These are phyloP conservation scores for Paramormyrops kingsleyae DNA, from an alignment of 2,113 vertebrate genomes.

Conservation along the genomic window DNA sequence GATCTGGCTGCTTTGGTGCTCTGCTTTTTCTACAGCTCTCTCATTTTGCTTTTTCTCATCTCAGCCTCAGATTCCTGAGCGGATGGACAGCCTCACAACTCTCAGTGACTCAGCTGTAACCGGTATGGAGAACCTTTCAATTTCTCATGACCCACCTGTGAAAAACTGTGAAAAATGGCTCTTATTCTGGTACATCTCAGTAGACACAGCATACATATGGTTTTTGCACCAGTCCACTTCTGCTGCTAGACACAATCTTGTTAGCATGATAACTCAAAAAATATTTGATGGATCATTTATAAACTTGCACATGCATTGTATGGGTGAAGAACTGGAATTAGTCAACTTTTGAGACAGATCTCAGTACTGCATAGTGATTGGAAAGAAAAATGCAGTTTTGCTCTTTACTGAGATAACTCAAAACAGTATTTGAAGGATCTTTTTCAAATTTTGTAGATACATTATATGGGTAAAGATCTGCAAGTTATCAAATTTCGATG, in stretches of 20 bases:
- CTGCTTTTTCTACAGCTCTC: neutral
- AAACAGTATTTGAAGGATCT: too few species aligned
- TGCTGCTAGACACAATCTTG: neutral
- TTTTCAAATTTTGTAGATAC: too few species aligned
- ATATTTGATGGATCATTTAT: neutral
- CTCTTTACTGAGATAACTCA: too few species aligned
- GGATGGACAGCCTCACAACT: conserved; percentile 65
- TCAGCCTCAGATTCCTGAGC: conserved; percentile 69
- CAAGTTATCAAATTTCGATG: too few species aligned
- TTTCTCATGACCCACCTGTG: neutral
- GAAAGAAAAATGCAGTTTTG: too few species aligned
- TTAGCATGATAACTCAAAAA: neutral
- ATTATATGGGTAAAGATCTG: too few species aligned
- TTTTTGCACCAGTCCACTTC: neutral
- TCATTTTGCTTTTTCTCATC: neutral
- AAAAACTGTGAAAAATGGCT: neutral
- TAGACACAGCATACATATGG: neutral
- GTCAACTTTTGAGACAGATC: neutral
- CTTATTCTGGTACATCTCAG: neutral
- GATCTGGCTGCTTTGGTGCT: neutral
- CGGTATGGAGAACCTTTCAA: conserved; percentile 41
- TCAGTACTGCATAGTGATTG: too few species aligned
- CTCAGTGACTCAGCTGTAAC: conserved; percentile 65
- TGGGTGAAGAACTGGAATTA: too few species aligned
- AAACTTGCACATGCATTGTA: neutral